These are phyloP conservation scores for Mormyrus lacerda DNA, from an alignment of 2,113 vertebrate species.

Conservation along the genomic window DNA sequence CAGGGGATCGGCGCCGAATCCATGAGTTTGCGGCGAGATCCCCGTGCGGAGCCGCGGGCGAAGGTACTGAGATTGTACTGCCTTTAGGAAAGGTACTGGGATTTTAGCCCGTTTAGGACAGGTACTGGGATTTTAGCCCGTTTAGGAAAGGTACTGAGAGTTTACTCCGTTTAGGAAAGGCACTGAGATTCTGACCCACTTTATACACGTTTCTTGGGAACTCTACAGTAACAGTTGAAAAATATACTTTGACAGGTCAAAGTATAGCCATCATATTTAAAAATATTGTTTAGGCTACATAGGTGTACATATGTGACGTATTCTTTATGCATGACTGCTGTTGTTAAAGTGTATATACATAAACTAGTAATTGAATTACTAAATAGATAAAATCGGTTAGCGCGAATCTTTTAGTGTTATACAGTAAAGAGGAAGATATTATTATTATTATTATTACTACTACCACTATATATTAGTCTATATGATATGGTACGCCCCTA, in stretches of 20 bases:
- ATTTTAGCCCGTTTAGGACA: neutral
- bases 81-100: neutral
- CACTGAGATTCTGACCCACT: neutral
- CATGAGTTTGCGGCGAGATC: neutral
- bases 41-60: neutral
- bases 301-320: neutral
- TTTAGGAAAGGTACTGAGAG: neutral
- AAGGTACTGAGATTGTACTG: neutral
- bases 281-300: neutral
- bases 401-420: neutral
- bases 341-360: neutral
- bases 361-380: neutral
- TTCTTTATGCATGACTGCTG: neutral
- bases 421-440: neutral
- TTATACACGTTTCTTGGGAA: neutral
- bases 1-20: neutral
- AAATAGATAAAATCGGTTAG: neutral
- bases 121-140: too few relatives aligned
- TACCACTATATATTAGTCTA: neutral
- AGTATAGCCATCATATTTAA: neutral
- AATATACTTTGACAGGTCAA: neutral
- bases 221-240: neutral
- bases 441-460: neutral
- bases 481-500: neutral
- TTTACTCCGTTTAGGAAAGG: neutral